Percentiles rank a stretch among this genome's conserved stretches.
These are phyloP conservation scores for Chrysomela aeneicollis DNA, from an alignment of 2,888 invertebrate genomes.

Conservation along the genomic window DNA sequence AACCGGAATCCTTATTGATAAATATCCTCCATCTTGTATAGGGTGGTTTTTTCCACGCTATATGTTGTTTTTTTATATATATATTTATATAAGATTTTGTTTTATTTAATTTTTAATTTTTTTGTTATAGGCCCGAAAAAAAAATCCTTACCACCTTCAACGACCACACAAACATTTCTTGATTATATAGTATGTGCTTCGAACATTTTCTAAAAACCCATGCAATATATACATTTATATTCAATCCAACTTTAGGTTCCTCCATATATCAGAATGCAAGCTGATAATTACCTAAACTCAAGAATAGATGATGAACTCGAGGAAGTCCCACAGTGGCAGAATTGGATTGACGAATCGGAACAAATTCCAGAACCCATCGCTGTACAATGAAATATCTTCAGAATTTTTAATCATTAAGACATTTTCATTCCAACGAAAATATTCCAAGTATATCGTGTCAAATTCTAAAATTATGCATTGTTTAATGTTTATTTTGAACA, in stretches of 20 bases:
- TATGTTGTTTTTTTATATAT: too few species aligned
- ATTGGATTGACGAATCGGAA: constrained; percentile 50
- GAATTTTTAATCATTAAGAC: neutral
- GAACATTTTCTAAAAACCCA: neutral
- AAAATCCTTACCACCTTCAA: neutral
- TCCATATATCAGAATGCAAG: constrained; percentile 46
- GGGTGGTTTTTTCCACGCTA: too few species aligned
- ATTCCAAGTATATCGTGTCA: neutral
- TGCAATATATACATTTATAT: too few species aligned
- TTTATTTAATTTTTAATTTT: constrained; percentile 3
- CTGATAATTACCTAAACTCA: constrained; percentile 47
- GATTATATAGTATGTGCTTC: neutral
- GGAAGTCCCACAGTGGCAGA: constrained; percentile 44
- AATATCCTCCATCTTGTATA: too few species aligned
- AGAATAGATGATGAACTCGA: constrained; percentile 48
- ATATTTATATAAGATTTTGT: too few species aligned
- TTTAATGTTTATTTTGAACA: too few species aligned
- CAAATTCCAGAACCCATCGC: constrained; percentile 49
- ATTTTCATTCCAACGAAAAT: neutral
- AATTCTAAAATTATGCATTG: neutral
- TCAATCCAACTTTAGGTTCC: constrained; percentile 43
- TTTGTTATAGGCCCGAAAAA: neutral
- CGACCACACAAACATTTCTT: neutral
- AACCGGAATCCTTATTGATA: too few species aligned
- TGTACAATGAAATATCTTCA: constrained; percentile 42